Base-by-base conservation (phyloP, 2,797 vertebrate genomes). In the Centropyge bicolor region DNA sequence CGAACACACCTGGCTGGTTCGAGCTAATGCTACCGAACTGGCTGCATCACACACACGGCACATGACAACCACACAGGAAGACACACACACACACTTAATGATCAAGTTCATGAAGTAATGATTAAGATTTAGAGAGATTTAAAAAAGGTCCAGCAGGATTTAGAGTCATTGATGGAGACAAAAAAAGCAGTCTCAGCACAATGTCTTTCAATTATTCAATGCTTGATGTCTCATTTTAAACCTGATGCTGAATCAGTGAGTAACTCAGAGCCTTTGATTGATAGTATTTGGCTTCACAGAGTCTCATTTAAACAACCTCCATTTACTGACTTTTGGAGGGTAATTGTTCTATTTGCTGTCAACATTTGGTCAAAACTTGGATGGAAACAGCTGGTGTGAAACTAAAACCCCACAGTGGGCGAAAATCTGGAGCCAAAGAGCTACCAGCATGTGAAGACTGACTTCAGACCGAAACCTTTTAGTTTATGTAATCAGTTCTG, bases 1-100 rank as follows among this genome's bases (percentile, higher is more conserved):
- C 62, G 73, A 60, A 70, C 22, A 52, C 46, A 81, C 48, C 41
- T 4, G 27, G 38, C 67, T 27, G 48, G 66, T 80, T 77, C 16
- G 57, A 80, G 75, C 22, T 69, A 36, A 78, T 63, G 31, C 48
- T 55, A 48, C 49, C 11, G 0, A 4, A 40, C 1, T 20, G 3
- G 14, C n/a, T 59, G 19, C 3, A 3, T 40, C 2, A 14, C 31
- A 59, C 12, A 17, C 24, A 68, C 54, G 20, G 16, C 56, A 70
- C 13, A 46, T 24, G 40, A 38, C 35, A 43, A 22, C 38, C 27
- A 48, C 11, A 59, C 4, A 1, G 9, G 11, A 49, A 6, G 5
- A 12, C 40, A 38, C 3, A 27, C 8, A 71, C n/a, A n/a, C 3
- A 8, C 8, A 41, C 40, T 49, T 22, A 8, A 40, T n/a, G 3